Evolutionary conservation across 2,113 vertebrate genomes (phyloP), one percentile per base, ranked within the genome.

Genomic region (Cebus imitator): DNA sequence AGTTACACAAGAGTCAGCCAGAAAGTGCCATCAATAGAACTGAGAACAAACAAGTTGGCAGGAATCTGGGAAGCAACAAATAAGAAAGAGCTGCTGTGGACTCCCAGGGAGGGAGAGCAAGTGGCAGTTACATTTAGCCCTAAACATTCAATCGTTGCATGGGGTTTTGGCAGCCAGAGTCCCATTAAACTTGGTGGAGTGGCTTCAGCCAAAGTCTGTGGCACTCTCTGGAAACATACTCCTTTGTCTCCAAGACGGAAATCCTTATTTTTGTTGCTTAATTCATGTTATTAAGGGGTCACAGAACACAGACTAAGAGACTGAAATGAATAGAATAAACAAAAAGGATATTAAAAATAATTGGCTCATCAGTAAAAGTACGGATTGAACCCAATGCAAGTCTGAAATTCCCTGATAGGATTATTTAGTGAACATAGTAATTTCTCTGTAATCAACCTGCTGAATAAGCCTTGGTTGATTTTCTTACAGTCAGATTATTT

Each of bases 271-370:
- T 93, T 92, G 50, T 82, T 93, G 35, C 37, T 97, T 93, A 87
- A 78, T 57, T 97, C 90, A 35, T 40, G 43, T 96, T 97, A 90
- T 35, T 73, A 82, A 81, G 17, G 96, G 96, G 52, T 97, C 97
- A 97, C 2, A 78, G 66, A 91, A 90, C 32, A 86, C 82, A 95
- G 32, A 97, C 80, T 18, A 96, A 95, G 85, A 91, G 16, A 72
- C 35, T 70, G 30, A 91, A 94, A 88, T 96, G 92, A 97, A 97
- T 91, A 93, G 91, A 96, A 90, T 72, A 81, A 88, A 85, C 73
- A 97, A 82, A 97, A 79, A 45, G 35, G 58, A 91, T 85, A 75
- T 80, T 27, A 73, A 91, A 97, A 95, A 87, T 40, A 81, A 85
- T 57, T 95, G 87, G 25, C 73, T 72, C 89, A 30, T 96, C 52